A percentile compares a stretch with the other conserved stretches of the same genome.
Conservation (phyloP, 2,797 vertebrate genomes). For the Myotis myotis region DNA sequence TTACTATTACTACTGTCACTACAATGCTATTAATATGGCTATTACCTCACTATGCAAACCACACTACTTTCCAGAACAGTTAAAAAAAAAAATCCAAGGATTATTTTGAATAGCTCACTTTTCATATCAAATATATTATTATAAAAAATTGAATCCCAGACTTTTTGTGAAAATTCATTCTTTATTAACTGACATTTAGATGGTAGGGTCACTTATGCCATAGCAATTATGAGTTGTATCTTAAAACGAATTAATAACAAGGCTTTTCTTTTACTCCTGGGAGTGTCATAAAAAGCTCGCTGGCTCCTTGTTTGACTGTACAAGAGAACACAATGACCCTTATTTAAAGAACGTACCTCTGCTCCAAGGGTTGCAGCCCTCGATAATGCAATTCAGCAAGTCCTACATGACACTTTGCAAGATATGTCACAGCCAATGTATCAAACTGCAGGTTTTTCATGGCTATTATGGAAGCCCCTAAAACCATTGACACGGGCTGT, state of each 20-base stretch:
- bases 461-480: constrained; percentile 69
- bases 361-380: not conserved
- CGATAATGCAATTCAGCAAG: constrained; percentile 43
- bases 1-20: not conserved
- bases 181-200: not conserved
- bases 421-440: constrained; percentile 63
- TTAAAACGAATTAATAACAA: not conserved
- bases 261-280: constrained; percentile 19
- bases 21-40: not conserved
- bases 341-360: constrained; percentile 47
- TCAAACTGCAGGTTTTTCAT: constrained; percentile 59
- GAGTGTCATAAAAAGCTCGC: not conserved
- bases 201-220: constrained; percentile 2
- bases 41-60: not conserved
- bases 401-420: constrained; percentile 48
- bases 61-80: not conserved
- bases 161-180: not conserved
- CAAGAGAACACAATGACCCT: constrained; percentile 53
- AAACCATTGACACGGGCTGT: constrained; percentile 54
- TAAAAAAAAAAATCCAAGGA: not conserved
- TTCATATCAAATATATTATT: not conserved
- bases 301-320: constrained; percentile 27
- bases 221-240: not conserved
- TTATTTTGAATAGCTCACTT: not conserved
- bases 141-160: not conserved